Conservation (phyloP, 2,113 vertebrate species). For the Pongo abelii region DNA sequence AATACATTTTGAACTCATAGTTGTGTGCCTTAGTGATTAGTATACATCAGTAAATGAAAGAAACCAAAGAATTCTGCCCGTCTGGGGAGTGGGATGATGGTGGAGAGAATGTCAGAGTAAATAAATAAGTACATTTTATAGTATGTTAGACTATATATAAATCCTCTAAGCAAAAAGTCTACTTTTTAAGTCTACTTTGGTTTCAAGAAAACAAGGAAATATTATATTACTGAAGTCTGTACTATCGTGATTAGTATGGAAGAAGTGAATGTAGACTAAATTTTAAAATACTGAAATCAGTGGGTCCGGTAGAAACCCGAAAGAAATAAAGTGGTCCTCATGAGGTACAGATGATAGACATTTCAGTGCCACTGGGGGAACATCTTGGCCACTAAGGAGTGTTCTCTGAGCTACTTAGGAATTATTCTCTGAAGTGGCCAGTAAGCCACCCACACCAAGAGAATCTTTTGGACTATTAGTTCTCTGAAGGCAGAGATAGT, state of each 20-base stretch:
- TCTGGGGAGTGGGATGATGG: not conserved
- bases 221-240: not conserved
- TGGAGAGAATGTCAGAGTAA: not conserved
- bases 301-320: not conserved
- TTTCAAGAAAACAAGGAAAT: not conserved
- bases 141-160: not conserved
- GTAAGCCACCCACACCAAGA: not conserved
- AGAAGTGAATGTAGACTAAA: not conserved
- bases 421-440: not conserved
- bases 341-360: not conserved
- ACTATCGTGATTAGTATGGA: not conserved
- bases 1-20: not conserved
- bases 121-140: not conserved
- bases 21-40: not conserved
- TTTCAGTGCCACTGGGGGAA: not conserved
- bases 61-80: not conserved
- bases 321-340: not conserved
- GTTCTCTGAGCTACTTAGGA: not conserved
- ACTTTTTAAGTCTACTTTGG: not conserved
- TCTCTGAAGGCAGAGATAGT: not conserved
- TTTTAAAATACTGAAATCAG: not conserved
- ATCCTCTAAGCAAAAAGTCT: not conserved
- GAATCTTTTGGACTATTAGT: not conserved
- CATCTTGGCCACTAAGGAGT: not conserved
- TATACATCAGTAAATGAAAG: not conserved